These are phyloP conservation scores for Bombus sibiricus DNA, from an alignment of 1,140 invertebrate genomes.

Conservation along the genomic window DNA sequence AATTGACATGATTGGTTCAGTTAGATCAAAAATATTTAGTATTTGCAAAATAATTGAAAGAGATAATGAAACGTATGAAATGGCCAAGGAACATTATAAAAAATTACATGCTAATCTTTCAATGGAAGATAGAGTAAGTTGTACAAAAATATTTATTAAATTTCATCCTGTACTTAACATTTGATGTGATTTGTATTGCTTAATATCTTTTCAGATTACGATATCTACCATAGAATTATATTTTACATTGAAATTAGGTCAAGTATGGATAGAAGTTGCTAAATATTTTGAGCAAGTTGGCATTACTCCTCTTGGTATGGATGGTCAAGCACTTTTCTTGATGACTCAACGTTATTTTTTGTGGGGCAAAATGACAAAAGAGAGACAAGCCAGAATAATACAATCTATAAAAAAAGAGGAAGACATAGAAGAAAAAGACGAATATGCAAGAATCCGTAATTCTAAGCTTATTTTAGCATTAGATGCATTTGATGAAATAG, in stretches of 20 bases:
- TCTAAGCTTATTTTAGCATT: constrained; percentile 58
- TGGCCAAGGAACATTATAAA: constrained; percentile 65
- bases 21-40: constrained; percentile 72
- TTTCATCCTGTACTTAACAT: not conserved
- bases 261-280: constrained; percentile 70
- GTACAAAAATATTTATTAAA: not conserved
- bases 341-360: constrained; percentile 67
- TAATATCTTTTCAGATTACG: constrained; percentile 64
- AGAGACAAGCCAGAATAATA: constrained; percentile 61
- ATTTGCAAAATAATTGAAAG: constrained; percentile 67
- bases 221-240: constrained; percentile 66
- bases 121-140: constrained; percentile 67
- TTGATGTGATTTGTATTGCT: too few relatives aligned
- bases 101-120: constrained; percentile 61
- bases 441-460: constrained; percentile 63
- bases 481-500: constrained; percentile 65
- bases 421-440: constrained; percentile 53
- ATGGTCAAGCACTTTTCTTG: constrained; percentile 67
- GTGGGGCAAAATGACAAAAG: constrained; percentile 53
- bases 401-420: constrained; percentile 36
- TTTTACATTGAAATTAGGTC: constrained; percentile 68
- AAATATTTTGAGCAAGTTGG: constrained; percentile 65
- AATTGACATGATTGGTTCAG: constrained; percentile 66
- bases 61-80: constrained; percentile 55
- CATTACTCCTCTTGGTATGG: constrained; percentile 64